Percentiles rank a stretch among this genome's conserved stretches.
Evolutionary conservation across 2,113 vertebrate species (phyloP).

Genomic region (Loxodonta africana): DNA sequence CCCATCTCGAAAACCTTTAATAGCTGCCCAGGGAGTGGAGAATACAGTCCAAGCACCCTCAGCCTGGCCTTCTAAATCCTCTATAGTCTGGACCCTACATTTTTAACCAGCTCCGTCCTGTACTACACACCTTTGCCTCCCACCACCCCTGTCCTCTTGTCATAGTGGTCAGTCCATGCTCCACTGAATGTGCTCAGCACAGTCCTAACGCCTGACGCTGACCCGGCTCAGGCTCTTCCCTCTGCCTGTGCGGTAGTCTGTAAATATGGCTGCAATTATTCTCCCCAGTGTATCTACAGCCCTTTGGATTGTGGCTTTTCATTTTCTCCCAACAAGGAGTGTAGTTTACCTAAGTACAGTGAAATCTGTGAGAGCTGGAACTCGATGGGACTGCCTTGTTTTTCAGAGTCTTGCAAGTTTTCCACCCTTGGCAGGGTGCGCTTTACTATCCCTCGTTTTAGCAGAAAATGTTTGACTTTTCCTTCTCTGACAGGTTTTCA

Average conservation of each 20-base stretch:
- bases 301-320: background rate
- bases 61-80: background rate
- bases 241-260: background rate
- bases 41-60: background rate
- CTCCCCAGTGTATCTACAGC: background rate
- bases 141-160: too few relatives aligned
- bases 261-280: background rate
- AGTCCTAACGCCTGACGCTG: background rate
- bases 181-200: background rate
- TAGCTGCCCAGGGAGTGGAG: background rate
- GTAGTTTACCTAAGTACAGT: background rate
- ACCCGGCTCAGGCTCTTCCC: background rate
- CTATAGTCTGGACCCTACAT: background rate
- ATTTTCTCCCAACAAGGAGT: slow-evolving; percentile 1
- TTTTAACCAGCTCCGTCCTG: background rate
- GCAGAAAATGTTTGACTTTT: too few relatives aligned
- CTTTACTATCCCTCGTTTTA: too few relatives aligned
- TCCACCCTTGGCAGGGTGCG: too few relatives aligned
- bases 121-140: background rate
- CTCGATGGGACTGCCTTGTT: too few relatives aligned
- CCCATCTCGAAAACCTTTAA: background rate
- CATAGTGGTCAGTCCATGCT: accelerated
- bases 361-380: too few relatives aligned
- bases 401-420: too few relatives aligned
- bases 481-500: too few relatives aligned